phyloP scores from a whole-genome alignment of 1,140 invertebrate genomes.

The Macrobrachium nipponense region DNA sequence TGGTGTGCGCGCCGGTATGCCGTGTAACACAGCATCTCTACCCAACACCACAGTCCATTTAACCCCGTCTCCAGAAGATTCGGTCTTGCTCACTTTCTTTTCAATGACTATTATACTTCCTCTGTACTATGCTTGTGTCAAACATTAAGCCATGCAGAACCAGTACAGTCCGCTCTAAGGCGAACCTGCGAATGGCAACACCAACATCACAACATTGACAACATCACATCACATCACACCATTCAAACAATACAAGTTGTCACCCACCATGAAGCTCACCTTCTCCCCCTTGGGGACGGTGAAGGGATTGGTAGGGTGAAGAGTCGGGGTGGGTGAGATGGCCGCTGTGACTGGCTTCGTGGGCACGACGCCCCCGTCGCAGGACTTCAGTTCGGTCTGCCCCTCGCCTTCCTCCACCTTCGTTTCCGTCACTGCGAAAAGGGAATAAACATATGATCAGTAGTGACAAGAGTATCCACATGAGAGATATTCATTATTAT shows the following conservation, averaged over 20 bases:
- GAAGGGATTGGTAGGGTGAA: constrained; percentile 55
- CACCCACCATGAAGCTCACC: constrained; percentile 67
- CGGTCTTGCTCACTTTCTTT: no score
- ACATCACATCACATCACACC: constrained; percentile 7
- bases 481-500: neutral
- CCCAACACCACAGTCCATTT: no score
- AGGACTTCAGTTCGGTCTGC: constrained; percentile 63
- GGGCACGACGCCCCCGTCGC: constrained; percentile 60
- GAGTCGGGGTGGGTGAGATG: constrained; percentile 52
- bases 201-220: neutral
- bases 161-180: neutral
- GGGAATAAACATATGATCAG: neutral
- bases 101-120: no score
- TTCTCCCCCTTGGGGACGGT: constrained; percentile 71
- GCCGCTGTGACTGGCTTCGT: constrained; percentile 57
- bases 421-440: constrained; percentile 59
- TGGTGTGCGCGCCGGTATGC: no score
- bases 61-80: no score
- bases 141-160: neutral
- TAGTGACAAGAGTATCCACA: neutral
- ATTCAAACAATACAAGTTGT: constrained; percentile 13
- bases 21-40: no score
- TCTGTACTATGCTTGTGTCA: no score
- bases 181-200: neutral
- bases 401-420: constrained; percentile 62